Conservation (phyloP, 2,797 vertebrate species). For the Diplodus sargus region DNA sequence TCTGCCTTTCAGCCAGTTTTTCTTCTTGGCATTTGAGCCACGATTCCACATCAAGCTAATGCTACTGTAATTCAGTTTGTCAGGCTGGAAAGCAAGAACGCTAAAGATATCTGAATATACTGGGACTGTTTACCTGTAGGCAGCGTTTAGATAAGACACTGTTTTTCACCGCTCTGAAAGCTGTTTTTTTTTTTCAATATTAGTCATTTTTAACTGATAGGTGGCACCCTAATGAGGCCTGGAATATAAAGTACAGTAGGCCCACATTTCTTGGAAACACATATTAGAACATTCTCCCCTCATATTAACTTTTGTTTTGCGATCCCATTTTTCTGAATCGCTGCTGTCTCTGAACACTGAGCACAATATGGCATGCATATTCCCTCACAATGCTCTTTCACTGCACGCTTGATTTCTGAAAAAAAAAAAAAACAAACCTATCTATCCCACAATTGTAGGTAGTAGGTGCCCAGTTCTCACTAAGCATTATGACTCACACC, state of each 20-base stretch:
- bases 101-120: conserved; percentile 52
- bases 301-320: conserved; percentile 20
- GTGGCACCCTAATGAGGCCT: not conserved
- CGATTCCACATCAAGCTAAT: conserved; percentile 67
- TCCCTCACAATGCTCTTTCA: conserved; percentile 61
- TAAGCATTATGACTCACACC: conserved; percentile 77
- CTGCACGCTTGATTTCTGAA: conserved; percentile 50
- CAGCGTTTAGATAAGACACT: conserved; percentile 40
- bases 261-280: not conserved
- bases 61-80: conserved; percentile 70
- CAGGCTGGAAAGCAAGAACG: conserved; percentile 62
- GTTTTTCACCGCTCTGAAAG: conserved; percentile 27
- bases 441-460: conserved; percentile 63
- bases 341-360: conserved; percentile 17
- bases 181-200: not conserved
- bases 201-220: conserved; percentile 1
- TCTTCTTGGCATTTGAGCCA: conserved; percentile 67
- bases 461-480: conserved; percentile 64
- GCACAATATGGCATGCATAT: conserved; percentile 42
- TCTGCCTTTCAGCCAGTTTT: conserved; percentile 67
- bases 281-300: not conserved
- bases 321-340: conserved; percentile 7
- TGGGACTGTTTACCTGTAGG: conserved; percentile 57
- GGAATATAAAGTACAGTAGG: not conserved
- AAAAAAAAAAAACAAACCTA: conserved; percentile 40